phyloP scores from a whole-genome alignment of 1,140 invertebrate species.

The Microplitis demolitor region DNA sequence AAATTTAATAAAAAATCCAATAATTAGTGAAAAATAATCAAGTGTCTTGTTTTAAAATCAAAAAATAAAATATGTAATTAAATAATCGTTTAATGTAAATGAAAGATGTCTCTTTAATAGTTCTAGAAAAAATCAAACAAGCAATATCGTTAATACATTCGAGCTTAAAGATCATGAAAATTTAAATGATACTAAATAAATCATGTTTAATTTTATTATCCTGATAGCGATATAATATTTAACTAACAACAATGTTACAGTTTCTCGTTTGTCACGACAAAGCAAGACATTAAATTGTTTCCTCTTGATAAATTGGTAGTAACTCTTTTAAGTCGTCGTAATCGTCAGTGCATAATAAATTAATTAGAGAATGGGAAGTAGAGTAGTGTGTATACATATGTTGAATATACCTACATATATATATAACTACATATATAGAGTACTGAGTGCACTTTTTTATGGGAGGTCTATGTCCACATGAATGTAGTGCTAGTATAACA shows the following conservation, averaged over 20 bases:
- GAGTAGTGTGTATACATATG: not conserved
- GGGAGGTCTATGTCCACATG: too few species aligned
- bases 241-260: constrained; percentile 4
- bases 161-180: not conserved
- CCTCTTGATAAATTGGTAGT: constrained; percentile 23
- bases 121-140: too few species aligned
- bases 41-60: too few species aligned
- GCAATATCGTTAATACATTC: too few species aligned
- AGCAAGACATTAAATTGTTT: constrained; percentile 19
- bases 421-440: not conserved
- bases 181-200: constrained; percentile 8
- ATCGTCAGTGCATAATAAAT: constrained; percentile 21
- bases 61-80: too few species aligned
- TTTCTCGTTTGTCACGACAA: constrained; percentile 22
- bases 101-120: too few species aligned
- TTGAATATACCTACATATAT: not conserved
- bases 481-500: too few species aligned
- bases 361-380: constrained; percentile 14
- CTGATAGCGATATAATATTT: constrained; percentile 1
- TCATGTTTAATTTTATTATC: constrained; percentile 1
- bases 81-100: too few species aligned
- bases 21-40: too few species aligned
- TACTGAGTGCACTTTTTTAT: not conserved
- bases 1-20: too few species aligned
- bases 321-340: constrained; percentile 12